Conservation (phyloP, 2,888 invertebrate species). For the Drosophila atroscutellata region DNA sequence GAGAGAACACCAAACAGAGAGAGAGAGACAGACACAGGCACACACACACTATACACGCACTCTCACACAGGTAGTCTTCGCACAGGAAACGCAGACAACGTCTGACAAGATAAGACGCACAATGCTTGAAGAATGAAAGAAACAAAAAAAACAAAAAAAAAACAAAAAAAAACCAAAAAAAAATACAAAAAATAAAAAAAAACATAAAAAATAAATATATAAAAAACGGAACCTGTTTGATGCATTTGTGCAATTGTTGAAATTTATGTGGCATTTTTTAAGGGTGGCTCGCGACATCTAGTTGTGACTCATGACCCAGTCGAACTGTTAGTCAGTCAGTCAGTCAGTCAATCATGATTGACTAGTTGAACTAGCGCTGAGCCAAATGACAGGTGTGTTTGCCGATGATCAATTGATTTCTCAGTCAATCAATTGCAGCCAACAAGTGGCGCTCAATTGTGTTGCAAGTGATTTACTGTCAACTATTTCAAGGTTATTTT, state of each 20-base stretch:
- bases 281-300: slow-evolving; percentile 41
- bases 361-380: slow-evolving; percentile 38
- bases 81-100: slow-evolving; percentile 47
- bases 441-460: slow-evolving; percentile 22
- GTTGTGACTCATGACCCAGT: neutral
- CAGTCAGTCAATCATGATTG: slow-evolving; percentile 15
- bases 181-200: neutral
- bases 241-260: slow-evolving; percentile 53
- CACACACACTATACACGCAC: neutral
- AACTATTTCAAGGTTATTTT: slow-evolving; percentile 4
- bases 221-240: slow-evolving; percentile 55
- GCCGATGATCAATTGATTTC: slow-evolving; percentile 5
- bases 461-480: slow-evolving; percentile 12
- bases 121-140: slow-evolving; percentile 31
- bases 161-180: too few relatives aligned
- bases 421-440: neutral
- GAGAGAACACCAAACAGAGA: slow-evolving; percentile 14
- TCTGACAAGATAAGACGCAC: slow-evolving; percentile 61
- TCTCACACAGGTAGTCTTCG: slow-evolving; percentile 21
- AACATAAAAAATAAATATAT: slow-evolving; percentile 16
- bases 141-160: slow-evolving; percentile 1
- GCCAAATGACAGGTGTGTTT: slow-evolving; percentile 43
- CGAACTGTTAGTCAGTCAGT: neutral
- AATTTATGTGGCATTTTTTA: slow-evolving; percentile 28
- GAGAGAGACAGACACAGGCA: slow-evolving; percentile 6